These are phyloP conservation scores for Apeltes quadracus DNA, from an alignment of 2,113 vertebrate genomes.

Conservation along the genomic window DNA sequence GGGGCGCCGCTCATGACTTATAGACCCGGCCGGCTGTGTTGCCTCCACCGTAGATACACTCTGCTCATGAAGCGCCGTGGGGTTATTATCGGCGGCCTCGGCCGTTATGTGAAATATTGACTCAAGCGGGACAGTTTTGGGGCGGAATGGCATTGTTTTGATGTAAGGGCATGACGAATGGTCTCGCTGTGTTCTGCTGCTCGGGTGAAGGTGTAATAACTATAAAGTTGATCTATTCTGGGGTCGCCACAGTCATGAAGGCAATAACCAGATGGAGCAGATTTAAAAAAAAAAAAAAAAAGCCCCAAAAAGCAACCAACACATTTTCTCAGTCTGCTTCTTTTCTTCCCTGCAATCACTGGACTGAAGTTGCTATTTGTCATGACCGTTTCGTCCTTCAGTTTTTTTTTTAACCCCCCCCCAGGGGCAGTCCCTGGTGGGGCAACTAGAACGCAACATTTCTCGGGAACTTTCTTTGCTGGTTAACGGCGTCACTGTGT, in stretches of 20 bases:
- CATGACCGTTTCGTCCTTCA: constrained; percentile 25
- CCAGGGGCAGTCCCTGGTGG: constrained; percentile 6
- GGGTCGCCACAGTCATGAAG: constrained; percentile 44
- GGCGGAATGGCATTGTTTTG: constrained; percentile 48
- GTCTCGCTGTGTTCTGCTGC: constrained; percentile 22
- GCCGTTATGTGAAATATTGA: constrained; percentile 48
- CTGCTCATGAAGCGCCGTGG: constrained; percentile 34
- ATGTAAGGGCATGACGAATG: constrained; percentile 21
- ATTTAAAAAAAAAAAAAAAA: constrained; percentile 6
- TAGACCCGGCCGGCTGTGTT: constrained; percentile 52
- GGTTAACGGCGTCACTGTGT: background rate
- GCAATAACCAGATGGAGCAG: constrained; percentile 62
- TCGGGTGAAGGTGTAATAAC: constrained; percentile 35
- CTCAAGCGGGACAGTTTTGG: constrained; percentile 20
- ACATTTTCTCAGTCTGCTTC: background rate
- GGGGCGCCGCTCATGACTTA: constrained; percentile 57
- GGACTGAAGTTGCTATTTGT: constrained; percentile 15
- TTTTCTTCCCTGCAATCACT: constrained; percentile 21
- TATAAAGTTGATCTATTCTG: constrained; percentile 41
- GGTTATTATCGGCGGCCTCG: constrained; percentile 27
- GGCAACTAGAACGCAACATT: background rate
- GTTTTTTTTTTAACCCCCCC: background rate
- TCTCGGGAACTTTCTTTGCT: background rate
- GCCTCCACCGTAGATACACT: constrained; percentile 68
- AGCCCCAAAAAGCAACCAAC: background rate